Evolutionary conservation across 2,113 vertebrate genomes (phyloP).

Genomic region (Phylloscopus trochilus): DNA sequence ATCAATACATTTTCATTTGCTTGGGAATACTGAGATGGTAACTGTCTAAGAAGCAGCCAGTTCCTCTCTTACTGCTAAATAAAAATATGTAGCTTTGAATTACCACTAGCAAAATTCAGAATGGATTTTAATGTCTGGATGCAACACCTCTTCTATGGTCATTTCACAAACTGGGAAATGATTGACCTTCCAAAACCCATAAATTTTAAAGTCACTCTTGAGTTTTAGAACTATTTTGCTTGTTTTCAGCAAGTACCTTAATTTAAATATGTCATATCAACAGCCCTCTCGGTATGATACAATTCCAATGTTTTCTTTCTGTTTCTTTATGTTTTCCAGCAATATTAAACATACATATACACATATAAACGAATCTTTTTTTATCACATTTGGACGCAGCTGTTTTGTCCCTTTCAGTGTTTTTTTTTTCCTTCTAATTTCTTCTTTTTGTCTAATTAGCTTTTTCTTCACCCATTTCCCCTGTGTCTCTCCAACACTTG

Average conservation of each 20-base stretch:
- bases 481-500: neutral
- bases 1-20: neutral
- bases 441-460: neutral
- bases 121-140: neutral
- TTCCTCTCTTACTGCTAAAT: neutral
- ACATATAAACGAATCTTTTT: neutral
- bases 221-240: neutral
- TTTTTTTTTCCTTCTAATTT: neutral
- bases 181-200: neutral
- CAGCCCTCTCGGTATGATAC: neutral
- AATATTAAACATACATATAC: neutral
- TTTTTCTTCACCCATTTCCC: neutral
- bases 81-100: neutral
- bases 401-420: neutral
- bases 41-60: neutral
- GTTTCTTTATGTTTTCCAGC: neutral
- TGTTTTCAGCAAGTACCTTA: neutral
- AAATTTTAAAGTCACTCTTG: neutral
- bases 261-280: neutral
- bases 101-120: neutral
- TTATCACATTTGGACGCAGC: neutral
- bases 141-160: neutral
- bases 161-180: neutral
- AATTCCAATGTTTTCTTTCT: neutral
- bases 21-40: neutral